phyloP scores from a whole-genome alignment of 2,888 invertebrate species.

The Sphaeridia pumilis region DNA sequence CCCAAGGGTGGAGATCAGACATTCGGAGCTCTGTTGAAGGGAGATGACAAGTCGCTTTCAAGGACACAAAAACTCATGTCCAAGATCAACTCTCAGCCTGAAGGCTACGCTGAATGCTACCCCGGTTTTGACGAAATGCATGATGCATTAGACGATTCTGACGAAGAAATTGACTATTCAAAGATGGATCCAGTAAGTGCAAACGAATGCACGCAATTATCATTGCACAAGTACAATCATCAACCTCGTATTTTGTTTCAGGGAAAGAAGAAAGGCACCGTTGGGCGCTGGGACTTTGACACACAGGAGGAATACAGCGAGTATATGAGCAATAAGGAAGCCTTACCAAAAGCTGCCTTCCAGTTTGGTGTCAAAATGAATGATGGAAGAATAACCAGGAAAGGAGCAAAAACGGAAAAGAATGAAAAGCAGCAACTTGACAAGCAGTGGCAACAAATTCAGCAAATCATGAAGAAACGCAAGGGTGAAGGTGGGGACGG shows the following conservation, averaged over 20 bases:
- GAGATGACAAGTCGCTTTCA: constrained; percentile 31
- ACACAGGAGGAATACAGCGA: constrained; percentile 97
- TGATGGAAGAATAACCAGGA: constrained; percentile 88
- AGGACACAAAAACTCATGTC: constrained; percentile 48
- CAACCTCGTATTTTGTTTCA: constrained; percentile 19
- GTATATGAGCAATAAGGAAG: constrained; percentile 97
- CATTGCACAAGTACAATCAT: too few relatives aligned
- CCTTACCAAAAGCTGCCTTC: constrained; percentile 95
- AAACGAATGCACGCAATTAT: too few relatives aligned
- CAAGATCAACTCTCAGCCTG: constrained; percentile 72
- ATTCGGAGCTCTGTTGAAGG: constrained; percentile 35
- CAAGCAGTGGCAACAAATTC: constrained; percentile 92
- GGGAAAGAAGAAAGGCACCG: constrained; percentile 79
- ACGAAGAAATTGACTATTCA: constrained; percentile 96
- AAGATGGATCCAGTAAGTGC: constrained; percentile 79
- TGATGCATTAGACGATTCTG: constrained; percentile 95
- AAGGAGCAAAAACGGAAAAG: constrained; percentile 71
- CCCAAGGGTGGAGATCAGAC: constrained; percentile 28
- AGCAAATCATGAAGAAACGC: constrained; percentile 79
- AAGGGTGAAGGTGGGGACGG: constrained; percentile 44
- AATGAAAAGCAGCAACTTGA: constrained; percentile 94
- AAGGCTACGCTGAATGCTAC: constrained; percentile 97
- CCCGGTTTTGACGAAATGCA: constrained; percentile 90
- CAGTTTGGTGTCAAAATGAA: constrained; percentile 99
- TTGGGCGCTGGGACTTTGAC: constrained; percentile 97